phyloP scores from a whole-genome alignment of 2,888 invertebrate species.

The Synanthedon andrenaeformis region DNA sequence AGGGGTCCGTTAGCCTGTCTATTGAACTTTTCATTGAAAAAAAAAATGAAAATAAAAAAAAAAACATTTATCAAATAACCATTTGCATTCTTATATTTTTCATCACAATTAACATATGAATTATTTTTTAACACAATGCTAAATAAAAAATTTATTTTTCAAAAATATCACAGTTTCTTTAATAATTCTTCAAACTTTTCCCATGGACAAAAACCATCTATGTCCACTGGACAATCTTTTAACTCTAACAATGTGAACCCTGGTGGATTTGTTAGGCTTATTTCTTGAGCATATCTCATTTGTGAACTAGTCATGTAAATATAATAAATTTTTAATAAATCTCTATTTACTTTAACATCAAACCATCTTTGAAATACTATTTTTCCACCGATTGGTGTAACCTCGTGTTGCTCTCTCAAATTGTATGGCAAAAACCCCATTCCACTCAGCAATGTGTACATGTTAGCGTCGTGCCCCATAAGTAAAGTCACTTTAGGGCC shows the following conservation, averaged over 20 bases:
- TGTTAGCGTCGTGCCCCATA: constrained; percentile 57
- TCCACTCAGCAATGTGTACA: constrained; percentile 38
- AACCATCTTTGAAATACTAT: constrained; percentile 53
- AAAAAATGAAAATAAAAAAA: too few species aligned
- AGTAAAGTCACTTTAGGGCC: constrained; percentile 32
- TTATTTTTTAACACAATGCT: too few species aligned
- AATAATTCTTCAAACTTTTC: constrained; percentile 28
- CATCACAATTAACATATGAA: too few species aligned
- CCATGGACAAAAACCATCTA: constrained; percentile 45
- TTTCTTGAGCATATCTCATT: constrained; percentile 27
- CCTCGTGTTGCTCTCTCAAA: constrained; percentile 34
- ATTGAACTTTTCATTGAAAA: too few species aligned
- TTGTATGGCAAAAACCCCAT: constrained; percentile 32
- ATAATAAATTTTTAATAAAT: constrained; percentile 40
- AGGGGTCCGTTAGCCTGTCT: too few species aligned
- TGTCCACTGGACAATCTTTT: constrained; percentile 26
- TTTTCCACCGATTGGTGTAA: constrained; percentile 45
- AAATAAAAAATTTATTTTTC: too few species aligned
- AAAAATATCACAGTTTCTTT: constrained; percentile 3
- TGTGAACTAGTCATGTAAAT: constrained; percentile 42
- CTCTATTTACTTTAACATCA: constrained; percentile 15
- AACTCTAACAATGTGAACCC: constrained; percentile 30
- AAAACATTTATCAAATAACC: too few species aligned
- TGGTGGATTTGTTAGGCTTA: constrained; percentile 37
- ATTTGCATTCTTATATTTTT: too few species aligned